Evolutionary conservation across 2,888 invertebrate species (phyloP).

Genomic region (Tridacna gigas): DNA sequence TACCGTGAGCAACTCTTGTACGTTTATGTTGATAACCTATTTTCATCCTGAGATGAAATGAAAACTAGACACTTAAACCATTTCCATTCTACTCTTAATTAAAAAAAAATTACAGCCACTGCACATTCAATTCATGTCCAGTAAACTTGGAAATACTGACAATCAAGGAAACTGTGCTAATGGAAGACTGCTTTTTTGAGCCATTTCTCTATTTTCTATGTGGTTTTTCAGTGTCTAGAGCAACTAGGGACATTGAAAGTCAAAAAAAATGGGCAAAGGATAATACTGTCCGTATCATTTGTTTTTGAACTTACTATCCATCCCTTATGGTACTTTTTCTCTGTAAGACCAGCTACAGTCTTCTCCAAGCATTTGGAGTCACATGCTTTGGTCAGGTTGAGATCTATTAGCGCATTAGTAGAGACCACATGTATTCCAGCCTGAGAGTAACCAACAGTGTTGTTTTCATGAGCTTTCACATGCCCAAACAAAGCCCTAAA

Average conservation of each 20-base stretch:
- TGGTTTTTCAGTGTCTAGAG: neutral
- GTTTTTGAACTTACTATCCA: conserved; percentile 85
- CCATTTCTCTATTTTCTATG: neutral
- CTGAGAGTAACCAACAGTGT: conserved; percentile 71
- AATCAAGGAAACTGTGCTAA: too few relatives aligned
- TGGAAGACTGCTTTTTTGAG: too few relatives aligned
- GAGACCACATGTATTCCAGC: conserved; percentile 59
- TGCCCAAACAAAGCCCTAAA: conserved; percentile 81
- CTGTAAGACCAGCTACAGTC: conserved; percentile 52
- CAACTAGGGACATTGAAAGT: neutral
- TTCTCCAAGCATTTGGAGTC: conserved; percentile 66
- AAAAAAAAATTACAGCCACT: too few relatives aligned
- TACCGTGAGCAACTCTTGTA: too few relatives aligned
- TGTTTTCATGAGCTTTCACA: conserved; percentile 67
- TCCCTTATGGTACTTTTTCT: conserved; percentile 66
- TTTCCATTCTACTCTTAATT: too few relatives aligned
- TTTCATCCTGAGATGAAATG: too few relatives aligned
- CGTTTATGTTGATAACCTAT: too few relatives aligned
- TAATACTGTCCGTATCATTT: too few relatives aligned
- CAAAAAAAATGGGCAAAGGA: neutral
- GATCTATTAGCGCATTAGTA: conserved; percentile 43
- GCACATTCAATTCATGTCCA: too few relatives aligned
- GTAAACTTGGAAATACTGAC: too few relatives aligned
- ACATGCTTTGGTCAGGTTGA: conserved; percentile 40
- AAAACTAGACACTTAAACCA: too few relatives aligned